These are phyloP conservation scores for Hippoglossus hippoglossus DNA, from an alignment of 2,797 vertebrate species.

Conservation along the genomic window DNA sequence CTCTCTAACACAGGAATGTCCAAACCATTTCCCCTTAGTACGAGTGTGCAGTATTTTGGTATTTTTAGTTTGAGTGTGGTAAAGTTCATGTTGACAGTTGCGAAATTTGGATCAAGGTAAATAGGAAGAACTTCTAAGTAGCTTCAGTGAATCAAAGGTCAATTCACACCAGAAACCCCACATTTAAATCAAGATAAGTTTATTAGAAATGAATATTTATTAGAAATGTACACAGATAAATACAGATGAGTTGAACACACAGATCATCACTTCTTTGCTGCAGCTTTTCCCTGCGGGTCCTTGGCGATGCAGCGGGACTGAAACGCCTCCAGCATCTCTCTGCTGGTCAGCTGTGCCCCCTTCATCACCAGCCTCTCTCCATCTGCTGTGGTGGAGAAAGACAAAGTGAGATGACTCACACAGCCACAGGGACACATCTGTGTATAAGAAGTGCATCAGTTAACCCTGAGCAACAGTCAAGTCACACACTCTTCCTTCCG, in stretches of 20 bases:
- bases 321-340: slow-evolving; percentile 88
- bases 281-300: slow-evolving; percentile 81
- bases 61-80: neutral
- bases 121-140: neutral
- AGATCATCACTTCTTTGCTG: slow-evolving; percentile 75
- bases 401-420: slow-evolving; percentile 43
- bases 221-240: slow-evolving; percentile 53
- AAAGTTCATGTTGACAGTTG: neutral
- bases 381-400: slow-evolving; percentile 79
- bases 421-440: slow-evolving; percentile 20
- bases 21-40: neutral
- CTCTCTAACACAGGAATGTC: neutral
- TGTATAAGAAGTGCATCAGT: slow-evolving; percentile 24
- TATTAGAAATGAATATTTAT: slow-evolving; percentile 46
- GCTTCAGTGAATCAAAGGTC: neutral
- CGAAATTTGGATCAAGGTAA: neutral
- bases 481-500: neutral
- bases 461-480: slow-evolving; percentile 48
- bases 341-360: slow-evolving; percentile 82
- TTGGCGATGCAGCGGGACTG: slow-evolving; percentile 84
- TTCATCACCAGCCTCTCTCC: slow-evolving; percentile 91
- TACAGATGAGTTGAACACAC: slow-evolving; percentile 26
- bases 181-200: slow-evolving; percentile 45
- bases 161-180: neutral
- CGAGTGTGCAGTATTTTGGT: neutral